phyloP scores from a whole-genome alignment of 30 jellyfish, hydroid and myxozoan genomes.

The Cassiopea xamachana region DNA sequence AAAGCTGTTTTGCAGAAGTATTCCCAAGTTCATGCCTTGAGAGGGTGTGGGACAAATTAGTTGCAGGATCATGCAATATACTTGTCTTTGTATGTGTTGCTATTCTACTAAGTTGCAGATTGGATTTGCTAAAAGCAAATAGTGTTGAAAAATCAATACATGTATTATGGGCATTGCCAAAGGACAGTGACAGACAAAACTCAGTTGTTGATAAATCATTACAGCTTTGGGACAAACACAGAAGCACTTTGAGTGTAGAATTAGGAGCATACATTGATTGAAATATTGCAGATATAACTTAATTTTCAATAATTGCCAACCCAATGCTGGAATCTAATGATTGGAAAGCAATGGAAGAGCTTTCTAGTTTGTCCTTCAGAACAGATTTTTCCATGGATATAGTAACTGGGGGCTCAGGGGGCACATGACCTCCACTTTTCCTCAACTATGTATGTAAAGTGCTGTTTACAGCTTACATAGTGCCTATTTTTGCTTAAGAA shows the following conservation, averaged over 20 bases:
- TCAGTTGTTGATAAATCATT: slow-evolving; percentile 80
- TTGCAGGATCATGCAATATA: slow-evolving; percentile 94
- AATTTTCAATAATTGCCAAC: too few relatives aligned
- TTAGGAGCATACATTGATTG: slow-evolving; percentile 47
- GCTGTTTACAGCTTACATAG: too few relatives aligned
- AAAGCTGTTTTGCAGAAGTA: slow-evolving; percentile 84
- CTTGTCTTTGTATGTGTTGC: slow-evolving; percentile 93
- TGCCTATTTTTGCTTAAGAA: too few relatives aligned
- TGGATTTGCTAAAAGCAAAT: slow-evolving; percentile 60
- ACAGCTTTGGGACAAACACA: slow-evolving; percentile 95
- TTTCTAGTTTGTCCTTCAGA: too few relatives aligned
- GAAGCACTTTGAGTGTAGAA: slow-evolving; percentile 83
- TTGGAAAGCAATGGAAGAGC: too few relatives aligned
- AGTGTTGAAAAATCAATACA: slow-evolving; percentile 73
- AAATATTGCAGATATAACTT: neutral
- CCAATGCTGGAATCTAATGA: too few relatives aligned
- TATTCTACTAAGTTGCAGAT: slow-evolving; percentile 67
- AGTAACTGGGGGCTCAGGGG: too few relatives aligned
- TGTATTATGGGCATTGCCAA: slow-evolving; percentile 55
- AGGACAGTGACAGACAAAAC: slow-evolving; percentile 61
- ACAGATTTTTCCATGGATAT: too few relatives aligned
- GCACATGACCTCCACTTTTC: too few relatives aligned
- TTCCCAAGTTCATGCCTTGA: slow-evolving; percentile 74
- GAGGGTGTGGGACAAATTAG: slow-evolving; percentile 86
- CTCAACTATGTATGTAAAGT: too few relatives aligned